A percentile compares a stretch with the other conserved stretches of the same genome.
phyloP scores from a whole-genome alignment of 2,888 invertebrate genomes.

The Drosophila flavopinicola region DNA sequence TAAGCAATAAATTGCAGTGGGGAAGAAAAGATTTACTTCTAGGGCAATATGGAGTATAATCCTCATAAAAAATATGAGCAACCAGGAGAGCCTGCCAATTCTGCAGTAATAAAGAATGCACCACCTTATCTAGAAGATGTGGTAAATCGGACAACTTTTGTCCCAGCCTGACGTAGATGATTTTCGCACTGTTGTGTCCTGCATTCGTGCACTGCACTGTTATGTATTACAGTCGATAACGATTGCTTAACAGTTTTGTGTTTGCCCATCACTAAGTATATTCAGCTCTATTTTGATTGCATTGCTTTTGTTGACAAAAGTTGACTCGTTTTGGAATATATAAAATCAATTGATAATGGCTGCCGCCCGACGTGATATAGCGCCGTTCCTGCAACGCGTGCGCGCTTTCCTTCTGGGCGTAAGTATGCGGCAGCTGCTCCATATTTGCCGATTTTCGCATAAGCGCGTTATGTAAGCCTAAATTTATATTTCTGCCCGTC shows the following conservation, averaged over 20 bases:
- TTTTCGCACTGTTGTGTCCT: no score
- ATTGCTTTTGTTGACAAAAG: conserved; percentile 47
- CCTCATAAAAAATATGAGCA: no score
- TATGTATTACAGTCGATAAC: not conserved
- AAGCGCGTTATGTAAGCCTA: conserved; percentile 70
- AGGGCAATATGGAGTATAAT: no score
- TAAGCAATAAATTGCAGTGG: no score
- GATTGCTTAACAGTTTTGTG: not conserved
- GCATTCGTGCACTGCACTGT: not conserved
- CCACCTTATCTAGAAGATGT: no score
- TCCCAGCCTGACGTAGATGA: no score
- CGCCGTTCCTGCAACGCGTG: conserved; percentile 87
- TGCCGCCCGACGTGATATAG: conserved; percentile 87
- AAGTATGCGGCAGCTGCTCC: conserved; percentile 73
- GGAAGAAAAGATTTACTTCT: no score
- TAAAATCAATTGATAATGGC: conserved; percentile 63
- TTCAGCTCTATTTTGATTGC: conserved; percentile 37
- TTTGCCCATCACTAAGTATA: conserved; percentile 34
- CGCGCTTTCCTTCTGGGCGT: conserved; percentile 89
- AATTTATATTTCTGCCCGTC: not conserved
- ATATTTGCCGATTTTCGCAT: not conserved
- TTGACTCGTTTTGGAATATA: conserved; percentile 8
- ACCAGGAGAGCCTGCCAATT: no score
- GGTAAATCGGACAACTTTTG: no score
- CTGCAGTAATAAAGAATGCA: no score